phyloP scores from a whole-genome alignment of 2,113 vertebrate species.

The Falco punctatus region DNA sequence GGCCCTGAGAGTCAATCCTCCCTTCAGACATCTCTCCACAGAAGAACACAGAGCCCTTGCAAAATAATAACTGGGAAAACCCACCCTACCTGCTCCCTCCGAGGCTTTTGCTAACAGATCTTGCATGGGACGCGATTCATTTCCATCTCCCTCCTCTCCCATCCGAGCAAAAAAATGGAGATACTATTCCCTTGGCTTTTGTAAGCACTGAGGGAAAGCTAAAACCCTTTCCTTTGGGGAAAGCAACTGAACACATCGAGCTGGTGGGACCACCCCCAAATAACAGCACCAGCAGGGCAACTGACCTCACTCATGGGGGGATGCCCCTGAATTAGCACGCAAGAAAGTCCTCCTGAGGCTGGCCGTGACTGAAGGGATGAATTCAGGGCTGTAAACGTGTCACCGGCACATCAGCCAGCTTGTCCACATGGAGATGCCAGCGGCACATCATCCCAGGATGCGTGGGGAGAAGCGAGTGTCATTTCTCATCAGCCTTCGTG shows the following conservation, averaged over 20 bases:
- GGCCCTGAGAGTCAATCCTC: neutral
- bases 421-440: neutral
- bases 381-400: neutral
- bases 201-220: neutral
- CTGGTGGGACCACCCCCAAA: neutral
- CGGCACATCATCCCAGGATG: neutral
- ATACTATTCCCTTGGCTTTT: neutral
- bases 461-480: neutral
- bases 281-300: neutral
- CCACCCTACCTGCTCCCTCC: neutral
- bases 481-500: conserved; percentile 50
- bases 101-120: neutral
- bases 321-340: neutral
- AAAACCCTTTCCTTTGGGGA: neutral
- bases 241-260: rapidly evolving
- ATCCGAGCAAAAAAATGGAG: neutral
- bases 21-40: neutral
- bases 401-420: neutral
- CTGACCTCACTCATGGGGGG: rapidly evolving
- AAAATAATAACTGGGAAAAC: neutral
- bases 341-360: neutral
- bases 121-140: neutral
- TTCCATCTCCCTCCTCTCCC: neutral
- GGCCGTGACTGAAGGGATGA: neutral
- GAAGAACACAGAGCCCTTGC: neutral